Conservation (phyloP, 2,888 invertebrate species). For the Helicoverpa assulta region DNA sequence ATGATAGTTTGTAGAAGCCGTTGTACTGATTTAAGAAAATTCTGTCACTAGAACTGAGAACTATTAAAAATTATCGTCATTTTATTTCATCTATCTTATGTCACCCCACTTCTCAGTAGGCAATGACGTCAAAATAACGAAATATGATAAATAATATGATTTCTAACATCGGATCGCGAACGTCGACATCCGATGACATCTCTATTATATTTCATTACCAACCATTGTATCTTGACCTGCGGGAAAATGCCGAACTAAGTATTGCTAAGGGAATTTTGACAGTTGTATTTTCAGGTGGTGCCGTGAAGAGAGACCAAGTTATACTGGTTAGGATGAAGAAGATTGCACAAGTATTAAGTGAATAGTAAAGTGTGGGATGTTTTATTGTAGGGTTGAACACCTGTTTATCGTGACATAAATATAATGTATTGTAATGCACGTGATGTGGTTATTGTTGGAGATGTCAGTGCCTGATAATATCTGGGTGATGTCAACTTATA, state of each 20-base stretch:
- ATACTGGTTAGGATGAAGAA: background rate
- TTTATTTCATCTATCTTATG: conserved; percentile 8
- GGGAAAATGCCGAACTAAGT: background rate
- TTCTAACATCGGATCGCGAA: conserved; percentile 27
- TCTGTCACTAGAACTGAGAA: too few relatives aligned
- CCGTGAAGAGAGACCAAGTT: background rate
- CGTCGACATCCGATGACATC: conserved; percentile 29
- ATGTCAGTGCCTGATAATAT: background rate
- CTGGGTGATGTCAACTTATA: background rate
- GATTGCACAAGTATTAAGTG: conserved; percentile 40
- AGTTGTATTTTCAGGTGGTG: background rate
- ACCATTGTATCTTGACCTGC: background rate
- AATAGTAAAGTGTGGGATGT: conserved; percentile 24
- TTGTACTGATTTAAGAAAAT: too few relatives aligned
- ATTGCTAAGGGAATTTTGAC: background rate
- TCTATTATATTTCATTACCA: conserved; percentile 39
- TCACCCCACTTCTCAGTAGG: conserved; percentile 1
- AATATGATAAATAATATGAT: conserved; percentile 40
- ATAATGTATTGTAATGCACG: conserved; percentile 5
- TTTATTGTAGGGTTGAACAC: conserved; percentile 33
- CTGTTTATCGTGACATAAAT: conserved; percentile 22
- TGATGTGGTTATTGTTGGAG: conserved; percentile 22
- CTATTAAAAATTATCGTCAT: background rate
- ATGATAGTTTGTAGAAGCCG: too few relatives aligned
- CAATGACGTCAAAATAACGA: conserved; percentile 35